These are phyloP conservation scores for Herpetotheres cachinnans DNA, from an alignment of 2,113 vertebrate species.

Conservation along the genomic window DNA sequence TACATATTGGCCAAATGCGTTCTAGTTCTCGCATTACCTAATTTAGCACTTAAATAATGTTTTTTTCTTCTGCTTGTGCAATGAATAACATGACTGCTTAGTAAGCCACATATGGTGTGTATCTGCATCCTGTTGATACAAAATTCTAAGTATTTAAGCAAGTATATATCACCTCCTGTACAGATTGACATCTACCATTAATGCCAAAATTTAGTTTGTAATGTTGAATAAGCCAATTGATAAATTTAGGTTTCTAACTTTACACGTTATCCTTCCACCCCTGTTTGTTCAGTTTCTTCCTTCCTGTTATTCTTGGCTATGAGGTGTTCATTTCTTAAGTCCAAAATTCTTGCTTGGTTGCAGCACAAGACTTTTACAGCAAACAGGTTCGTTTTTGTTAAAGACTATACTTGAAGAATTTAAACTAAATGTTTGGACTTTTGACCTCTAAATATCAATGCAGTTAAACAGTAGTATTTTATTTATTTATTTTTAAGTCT, in stretches of 20 bases:
- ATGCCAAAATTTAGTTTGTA: not conserved
- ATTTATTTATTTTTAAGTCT: not conserved
- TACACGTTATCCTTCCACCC: not conserved
- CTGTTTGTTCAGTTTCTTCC: not conserved
- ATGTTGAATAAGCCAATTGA: not conserved
- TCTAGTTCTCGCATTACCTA: not conserved
- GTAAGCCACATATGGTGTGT: not conserved
- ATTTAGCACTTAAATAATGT: not conserved
- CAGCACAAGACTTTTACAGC: not conserved
- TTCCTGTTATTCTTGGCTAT: not conserved
- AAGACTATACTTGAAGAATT: not conserved
- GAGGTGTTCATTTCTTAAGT: not conserved
- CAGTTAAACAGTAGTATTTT: not conserved
- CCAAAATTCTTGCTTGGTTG: not conserved
- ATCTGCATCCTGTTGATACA: not conserved
- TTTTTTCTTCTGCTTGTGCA: not conserved
- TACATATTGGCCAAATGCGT: not conserved
- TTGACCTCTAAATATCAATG: not conserved
- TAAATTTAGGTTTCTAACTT: not conserved
- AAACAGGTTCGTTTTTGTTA: not conserved
- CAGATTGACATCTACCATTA: not conserved
- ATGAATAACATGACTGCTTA: not conserved
- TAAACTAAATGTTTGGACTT: not conserved
- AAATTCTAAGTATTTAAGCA: not conserved
- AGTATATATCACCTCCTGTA: not conserved